Base-by-base conservation (phyloP, 2,797 vertebrate species). In the Buphagus erythrorhynchus region DNA sequence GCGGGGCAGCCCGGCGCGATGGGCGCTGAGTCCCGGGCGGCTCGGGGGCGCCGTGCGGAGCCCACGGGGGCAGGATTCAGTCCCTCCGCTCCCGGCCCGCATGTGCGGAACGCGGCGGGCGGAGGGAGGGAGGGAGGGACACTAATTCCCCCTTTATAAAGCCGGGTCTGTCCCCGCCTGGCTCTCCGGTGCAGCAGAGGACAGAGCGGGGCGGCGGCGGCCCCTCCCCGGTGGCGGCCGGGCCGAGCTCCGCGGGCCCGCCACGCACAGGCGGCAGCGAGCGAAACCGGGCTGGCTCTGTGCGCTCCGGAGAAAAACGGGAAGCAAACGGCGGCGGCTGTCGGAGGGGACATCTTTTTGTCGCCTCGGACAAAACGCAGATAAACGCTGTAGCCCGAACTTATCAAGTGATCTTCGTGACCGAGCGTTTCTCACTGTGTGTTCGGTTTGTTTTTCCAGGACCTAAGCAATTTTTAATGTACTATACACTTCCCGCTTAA, bases 401-500 rank as follows among this genome's bases (percentile, higher is more conserved):
- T 95, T 85, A 91, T 42, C 92, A 46, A 43, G 82, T 25, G 36
- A 58, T 84, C 78, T 84, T 59, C 95, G 95, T 95, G 97, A 97
- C 92, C 59, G 95, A 93, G 82, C 88, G 83, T 97, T 98, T 98
- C 97, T 96, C 94, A 68, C 95, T 95, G 92, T 93, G 93, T 90
- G 95, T 96, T 96, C 92, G 71, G 98, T 98, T 99, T 98, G 98
- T 98, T 99, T 99, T 98, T 97, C 97, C 86, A 98, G 94, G 96
- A 98, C 97, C 97, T 97, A 94, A 98, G 97, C 97, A 98, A 97
- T 98, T 98, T 97, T 98, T 97, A 98, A 98, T 98, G 97, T 98
- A 98, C 98, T 98, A 95, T 98, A 97, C 98, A 98, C 98, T 99
- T 99, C 98, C 98, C 96, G 94, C 98, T 98, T 99, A 99, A 99